Evolutionary conservation across 2,113 vertebrate genomes (phyloP).

Genomic region (Chloebia gouldiae): DNA sequence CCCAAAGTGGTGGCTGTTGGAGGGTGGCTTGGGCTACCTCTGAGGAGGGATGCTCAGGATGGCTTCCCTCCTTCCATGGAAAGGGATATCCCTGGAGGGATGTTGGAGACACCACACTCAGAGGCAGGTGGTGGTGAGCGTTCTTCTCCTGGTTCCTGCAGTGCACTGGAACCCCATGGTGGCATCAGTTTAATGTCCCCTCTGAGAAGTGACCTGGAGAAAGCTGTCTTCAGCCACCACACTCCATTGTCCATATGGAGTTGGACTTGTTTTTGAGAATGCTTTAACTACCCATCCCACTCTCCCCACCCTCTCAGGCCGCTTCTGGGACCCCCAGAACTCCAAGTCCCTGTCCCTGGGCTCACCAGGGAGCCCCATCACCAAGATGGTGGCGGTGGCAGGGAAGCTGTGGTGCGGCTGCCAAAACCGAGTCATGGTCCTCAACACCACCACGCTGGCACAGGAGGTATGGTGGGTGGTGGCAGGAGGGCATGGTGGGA

Average conservation of each 20-base stretch:
- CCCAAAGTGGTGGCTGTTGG: neutral
- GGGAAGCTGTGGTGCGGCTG: conserved; percentile 95
- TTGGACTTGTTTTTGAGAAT: rapidly evolving
- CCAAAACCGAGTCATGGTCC: conserved; percentile 89
- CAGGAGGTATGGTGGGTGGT: conserved; percentile 80
- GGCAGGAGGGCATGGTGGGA: rapidly evolving
- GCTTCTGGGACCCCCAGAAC: conserved; percentile 96
- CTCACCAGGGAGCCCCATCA: conserved; percentile 85
- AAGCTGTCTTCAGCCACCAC: rapidly evolving
- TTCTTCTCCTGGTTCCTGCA: neutral
- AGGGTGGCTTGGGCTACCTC: neutral
- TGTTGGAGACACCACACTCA: neutral
- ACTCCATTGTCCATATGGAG: rapidly evolving
- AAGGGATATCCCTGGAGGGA: neutral
- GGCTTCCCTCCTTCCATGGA: neutral
- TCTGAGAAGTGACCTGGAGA: neutral
- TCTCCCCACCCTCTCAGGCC: conserved; percentile 74
- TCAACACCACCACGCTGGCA: conserved; percentile 84
- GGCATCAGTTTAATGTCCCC: neutral
- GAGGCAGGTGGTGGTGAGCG: neutral
- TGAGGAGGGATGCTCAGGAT: neutral
- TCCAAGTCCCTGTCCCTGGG: conserved; percentile 88
- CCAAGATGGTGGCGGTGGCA: conserved; percentile 94
- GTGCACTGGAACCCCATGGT: rapidly evolving
- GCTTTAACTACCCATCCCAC: neutral